Conservation (phyloP, 2,113 vertebrate genomes). For the Coptodon rendalli region DNA sequence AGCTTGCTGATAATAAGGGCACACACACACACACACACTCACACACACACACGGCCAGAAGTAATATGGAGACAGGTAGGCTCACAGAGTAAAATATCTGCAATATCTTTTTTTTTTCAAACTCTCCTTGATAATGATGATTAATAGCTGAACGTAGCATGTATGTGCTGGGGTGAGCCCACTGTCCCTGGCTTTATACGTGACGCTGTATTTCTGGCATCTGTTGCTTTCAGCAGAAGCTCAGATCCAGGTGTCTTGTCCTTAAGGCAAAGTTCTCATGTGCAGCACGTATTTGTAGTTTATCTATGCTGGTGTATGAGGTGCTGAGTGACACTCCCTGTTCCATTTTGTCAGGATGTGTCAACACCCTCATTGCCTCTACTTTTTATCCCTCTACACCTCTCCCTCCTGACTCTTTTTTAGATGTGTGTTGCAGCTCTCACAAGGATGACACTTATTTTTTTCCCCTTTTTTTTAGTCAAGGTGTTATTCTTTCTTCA, state of each 20-base stretch:
- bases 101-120: constrained; percentile 12
- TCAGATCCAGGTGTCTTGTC: constrained; percentile 40
- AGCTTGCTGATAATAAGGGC: background rate
- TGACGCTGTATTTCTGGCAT: constrained; percentile 52
- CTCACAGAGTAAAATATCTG: constrained; percentile 26
- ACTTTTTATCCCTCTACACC: constrained; percentile 10
- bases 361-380: constrained; percentile 34
- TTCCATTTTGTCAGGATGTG: constrained; percentile 55
- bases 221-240: constrained; percentile 45
- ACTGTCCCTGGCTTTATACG: constrained; percentile 31
- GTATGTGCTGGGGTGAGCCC: background rate
- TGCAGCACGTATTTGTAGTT: background rate
- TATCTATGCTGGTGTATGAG: constrained; percentile 3
- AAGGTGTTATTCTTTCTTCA: background rate
- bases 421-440: background rate
- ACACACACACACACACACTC: background rate
- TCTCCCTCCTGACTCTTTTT: background rate
- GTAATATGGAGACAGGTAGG: background rate
- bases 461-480: background rate
- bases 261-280: constrained; percentile 1
- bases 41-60: background rate
- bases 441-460: background rate
- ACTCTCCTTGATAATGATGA: background rate
- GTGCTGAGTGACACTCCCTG: constrained; percentile 56
- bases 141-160: background rate